A percentile compares a stretch with the other conserved stretches of the same genome.
These are phyloP conservation scores for Epinotia ramella DNA, from an alignment of 2,888 invertebrate genomes.

Conservation along the genomic window DNA sequence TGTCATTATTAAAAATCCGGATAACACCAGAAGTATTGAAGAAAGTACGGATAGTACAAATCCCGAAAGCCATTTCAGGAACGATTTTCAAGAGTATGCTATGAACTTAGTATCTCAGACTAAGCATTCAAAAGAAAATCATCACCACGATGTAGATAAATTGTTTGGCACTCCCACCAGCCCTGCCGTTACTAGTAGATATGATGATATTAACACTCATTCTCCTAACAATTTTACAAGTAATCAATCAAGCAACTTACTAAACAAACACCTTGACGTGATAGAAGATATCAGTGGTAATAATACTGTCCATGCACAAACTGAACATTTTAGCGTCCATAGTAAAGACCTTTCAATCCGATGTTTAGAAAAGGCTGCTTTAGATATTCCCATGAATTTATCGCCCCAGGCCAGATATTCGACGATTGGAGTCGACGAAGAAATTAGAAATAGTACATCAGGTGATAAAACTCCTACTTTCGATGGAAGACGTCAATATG, in stretches of 20 bases:
- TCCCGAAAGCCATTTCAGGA: conserved; percentile 25
- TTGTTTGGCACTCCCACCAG: conserved; percentile 23
- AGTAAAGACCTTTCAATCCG: conserved; percentile 27
- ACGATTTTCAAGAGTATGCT: conserved; percentile 51
- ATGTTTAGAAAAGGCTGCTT: conserved; percentile 27
- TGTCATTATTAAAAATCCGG: conserved; percentile 81
- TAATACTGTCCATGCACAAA: conserved; percentile 14
- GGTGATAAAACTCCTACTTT: neutral
- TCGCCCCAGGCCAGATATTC: conserved; percentile 42
- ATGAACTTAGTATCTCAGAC: conserved; percentile 62
- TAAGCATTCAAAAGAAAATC: conserved; percentile 36
- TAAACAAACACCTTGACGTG: neutral
- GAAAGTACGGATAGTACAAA: conserved; percentile 50
- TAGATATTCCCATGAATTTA: conserved; percentile 44
- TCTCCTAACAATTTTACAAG: neutral
- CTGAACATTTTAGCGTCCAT: conserved; percentile 16
- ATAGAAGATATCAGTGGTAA: conserved; percentile 6
- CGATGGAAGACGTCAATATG: conserved; percentile 17
- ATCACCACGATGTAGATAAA: conserved; percentile 33
- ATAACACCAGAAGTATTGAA: conserved; percentile 65
- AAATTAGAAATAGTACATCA: conserved; percentile 7
- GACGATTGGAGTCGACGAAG: conserved; percentile 22
- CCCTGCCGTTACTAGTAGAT: neutral
- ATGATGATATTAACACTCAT: conserved; percentile 2
- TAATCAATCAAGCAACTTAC: conserved; percentile 15